Evolutionary conservation across 2,888 invertebrate genomes (phyloP), one percentile per base, ranked within the genome.

Genomic region (Chrysina gloriosa): DNA sequence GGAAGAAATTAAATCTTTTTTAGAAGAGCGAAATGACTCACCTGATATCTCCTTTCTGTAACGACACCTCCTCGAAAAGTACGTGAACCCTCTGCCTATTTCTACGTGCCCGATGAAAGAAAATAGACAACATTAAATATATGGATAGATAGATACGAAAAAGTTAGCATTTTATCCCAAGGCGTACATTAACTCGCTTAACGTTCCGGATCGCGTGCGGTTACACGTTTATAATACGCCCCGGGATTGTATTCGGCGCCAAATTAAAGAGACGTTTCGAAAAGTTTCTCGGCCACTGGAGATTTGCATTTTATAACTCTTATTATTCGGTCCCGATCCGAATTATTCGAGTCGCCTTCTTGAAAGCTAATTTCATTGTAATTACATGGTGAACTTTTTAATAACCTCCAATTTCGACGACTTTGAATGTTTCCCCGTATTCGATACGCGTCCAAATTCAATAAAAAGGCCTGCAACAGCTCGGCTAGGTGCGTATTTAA

Each of bases 21-120:
- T 4, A 39, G 25, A 23, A 7, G 11, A 11, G 9, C 29, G 9
- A 50, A 21, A 21, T 34, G 11, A 70, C 84, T 84, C 79, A 92
- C 93, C 93, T 93, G 73, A 91, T 84, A 79, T 93, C 92, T 68
- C 92, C 92, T 82, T 91, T 90, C 81, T 92, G 90, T 73, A 93
- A 85, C 63, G 89, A 87, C 74, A 92, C 87, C 84, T 94, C 92
- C 83, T 94, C 93, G 79, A 96, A 94, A 14, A 93, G 86, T 74
- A 95, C 84, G 79, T 93, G 90, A 74, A 96, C 92, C 72, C 92
- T 86, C 83, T 93, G 92, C 78, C 89, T 90, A 77, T 88, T 86
- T 80, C 92, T 92, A 11, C n/a, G 7, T n/a, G 16, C 19, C 14
- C 1, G 14, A 25, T 5, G 4, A 48, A 1, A 23, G 27, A 2